Base-by-base conservation (phyloP, 2,888 invertebrate genomes). In the Alsophila aescularia region DNA sequence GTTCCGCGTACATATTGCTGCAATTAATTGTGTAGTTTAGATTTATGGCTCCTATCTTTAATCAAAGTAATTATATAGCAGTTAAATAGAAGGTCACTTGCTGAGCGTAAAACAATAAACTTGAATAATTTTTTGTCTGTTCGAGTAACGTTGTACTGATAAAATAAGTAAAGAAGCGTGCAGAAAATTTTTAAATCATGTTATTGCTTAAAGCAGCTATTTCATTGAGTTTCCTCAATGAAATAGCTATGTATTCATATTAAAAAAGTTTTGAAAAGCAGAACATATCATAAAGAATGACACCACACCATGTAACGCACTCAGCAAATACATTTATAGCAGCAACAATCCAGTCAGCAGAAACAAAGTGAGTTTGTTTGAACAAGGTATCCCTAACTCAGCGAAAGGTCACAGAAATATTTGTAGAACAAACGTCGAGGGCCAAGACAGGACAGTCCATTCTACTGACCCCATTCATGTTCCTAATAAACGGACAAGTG, bases 361-460 rank as follows among this genome's bases (percentile, higher is more conserved):
- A 52, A 52, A 57, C 43, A 48, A 43, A 42, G 52, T 14, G 21
- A 41, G 43, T 49, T 41, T 52, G 43, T 55, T 55, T 56, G 40
- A 50, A 55, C 55, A 18, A 39, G 24, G 53, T 53, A 59, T 57
- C 27, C 40, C 54, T 55, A 43, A 64, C 45, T 49, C 43, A 34
- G 52, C 51, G 52, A 62, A 64, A 67, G 72, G 69, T 68, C 71
- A 66, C 67, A 72, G 67, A 77, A 80, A 80, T 81, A 81, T 79
- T 79, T 78, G 80, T 71, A 66, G 71, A 67, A 61, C 67, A 71
- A 71, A 68, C 67, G 74, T 68, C 72, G 73, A 74, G 75, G 72
- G 69, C 66, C 62, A 66, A 68, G 69, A 69, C 63, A 70, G 69
- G 69, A 69, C 63, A 70, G 69, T 60, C 70, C 66, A 66, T 66